A percentile compares a stretch with the other conserved stretches of the same genome.
Evolutionary conservation across 2,797 vertebrate species (phyloP).

Genomic region (Amphiprion clarkii): DNA sequence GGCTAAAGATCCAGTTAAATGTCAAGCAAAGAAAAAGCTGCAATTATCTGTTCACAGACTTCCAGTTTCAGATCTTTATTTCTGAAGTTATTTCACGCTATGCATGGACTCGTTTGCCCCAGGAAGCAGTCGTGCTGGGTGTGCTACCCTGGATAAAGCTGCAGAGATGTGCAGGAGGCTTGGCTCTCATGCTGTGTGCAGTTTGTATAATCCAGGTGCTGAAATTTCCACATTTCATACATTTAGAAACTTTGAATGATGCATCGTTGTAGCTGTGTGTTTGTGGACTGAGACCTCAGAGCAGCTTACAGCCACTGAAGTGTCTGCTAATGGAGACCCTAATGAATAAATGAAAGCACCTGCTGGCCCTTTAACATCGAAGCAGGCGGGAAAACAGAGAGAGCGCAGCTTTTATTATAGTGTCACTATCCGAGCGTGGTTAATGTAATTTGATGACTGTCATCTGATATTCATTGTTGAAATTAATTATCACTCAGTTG

Average conservation of each 20-base stretch:
- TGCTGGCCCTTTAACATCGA: constrained; percentile 6
- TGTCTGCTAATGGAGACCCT: constrained; percentile 31
- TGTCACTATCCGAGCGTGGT: neutral
- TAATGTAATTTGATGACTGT: constrained; percentile 20
- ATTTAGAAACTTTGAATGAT: constrained; percentile 40
- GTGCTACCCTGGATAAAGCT: constrained; percentile 20
- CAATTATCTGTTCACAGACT: constrained; percentile 63
- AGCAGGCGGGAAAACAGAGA: constrained; percentile 20
- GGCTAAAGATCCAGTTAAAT: constrained; percentile 65
- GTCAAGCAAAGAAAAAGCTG: constrained; percentile 62
- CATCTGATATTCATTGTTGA: neutral
- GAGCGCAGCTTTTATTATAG: constrained; percentile 27
- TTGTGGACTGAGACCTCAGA: constrained; percentile 3
- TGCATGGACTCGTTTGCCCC: constrained; percentile 9
- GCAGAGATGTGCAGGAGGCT: neutral
- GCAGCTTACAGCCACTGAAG: neutral
- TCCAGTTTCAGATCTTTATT: constrained; percentile 48
- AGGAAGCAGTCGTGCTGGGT: constrained; percentile 13
- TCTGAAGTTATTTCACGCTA: constrained; percentile 47
- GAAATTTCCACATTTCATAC: neutral
- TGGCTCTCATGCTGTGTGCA: constrained; percentile 6
- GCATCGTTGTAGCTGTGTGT: constrained; percentile 9
- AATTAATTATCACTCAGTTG: neutral
- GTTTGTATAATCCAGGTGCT: constrained; percentile 10
- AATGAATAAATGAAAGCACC: constrained; percentile 45